Conservation (phyloP, 2,888 invertebrate genomes). For the Dicranocentrus wangi region DNA sequence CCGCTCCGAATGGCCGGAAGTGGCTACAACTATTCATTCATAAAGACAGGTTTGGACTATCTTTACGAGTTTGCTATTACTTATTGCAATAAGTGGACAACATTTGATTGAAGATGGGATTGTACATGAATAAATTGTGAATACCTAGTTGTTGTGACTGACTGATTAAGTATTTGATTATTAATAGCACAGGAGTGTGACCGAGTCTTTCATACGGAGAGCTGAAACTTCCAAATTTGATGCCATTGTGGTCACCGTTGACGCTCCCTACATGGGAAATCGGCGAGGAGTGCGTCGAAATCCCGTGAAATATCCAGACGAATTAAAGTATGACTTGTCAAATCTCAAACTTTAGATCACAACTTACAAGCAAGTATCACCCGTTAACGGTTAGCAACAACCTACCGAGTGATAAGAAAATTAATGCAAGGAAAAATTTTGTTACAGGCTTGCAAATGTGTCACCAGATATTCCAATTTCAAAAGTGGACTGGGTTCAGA, state of each 20-base stretch:
- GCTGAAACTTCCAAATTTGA: slow-evolving; percentile 90
- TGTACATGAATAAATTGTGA: too few species aligned
- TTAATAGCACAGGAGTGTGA: neutral
- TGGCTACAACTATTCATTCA: slow-evolving; percentile 96
- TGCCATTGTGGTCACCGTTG: slow-evolving; percentile 90
- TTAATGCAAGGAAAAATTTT: neutral
- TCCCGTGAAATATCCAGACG: neutral
- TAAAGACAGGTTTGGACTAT: slow-evolving; percentile 80
- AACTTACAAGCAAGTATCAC: neutral
- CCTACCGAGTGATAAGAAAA: too few species aligned
- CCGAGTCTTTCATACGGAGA: slow-evolving; percentile 74
- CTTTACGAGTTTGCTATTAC: too few species aligned
- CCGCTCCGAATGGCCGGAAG: slow-evolving; percentile 83
- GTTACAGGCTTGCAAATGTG: too few species aligned
- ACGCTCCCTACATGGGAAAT: slow-evolving; percentile 89
- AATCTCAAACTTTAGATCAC: too few species aligned
- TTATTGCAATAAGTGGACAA: too few species aligned
- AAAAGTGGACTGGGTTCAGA: neutral
- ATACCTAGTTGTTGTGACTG: too few species aligned
- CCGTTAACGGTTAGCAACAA: too few species aligned
- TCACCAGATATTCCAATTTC: neutral
- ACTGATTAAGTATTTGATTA: too few species aligned
- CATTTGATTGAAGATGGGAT: too few species aligned
- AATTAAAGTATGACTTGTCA: too few species aligned
- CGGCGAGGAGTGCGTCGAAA: slow-evolving; percentile 87